Percentiles rank a stretch among this genome's conserved stretches.
Conservation (phyloP, 2,113 vertebrate species). For the Puntigrus tetrazona region DNA sequence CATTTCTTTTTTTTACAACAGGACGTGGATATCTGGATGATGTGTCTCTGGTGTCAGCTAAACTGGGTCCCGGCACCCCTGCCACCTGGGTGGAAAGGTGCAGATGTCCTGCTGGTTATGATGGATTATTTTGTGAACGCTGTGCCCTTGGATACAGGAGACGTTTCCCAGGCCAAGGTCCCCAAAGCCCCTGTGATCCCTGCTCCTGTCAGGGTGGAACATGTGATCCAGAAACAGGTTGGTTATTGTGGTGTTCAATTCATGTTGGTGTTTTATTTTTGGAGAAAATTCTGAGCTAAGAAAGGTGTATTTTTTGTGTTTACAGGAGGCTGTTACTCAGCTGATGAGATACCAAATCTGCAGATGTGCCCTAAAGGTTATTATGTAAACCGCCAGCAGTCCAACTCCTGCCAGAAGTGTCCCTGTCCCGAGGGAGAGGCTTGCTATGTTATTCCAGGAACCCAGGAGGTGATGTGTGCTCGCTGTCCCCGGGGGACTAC, state of each 20-base stretch:
- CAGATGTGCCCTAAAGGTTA: constrained; percentile 75
- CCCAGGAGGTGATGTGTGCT: constrained; percentile 74
- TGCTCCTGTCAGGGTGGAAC: constrained; percentile 84
- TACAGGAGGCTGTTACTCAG: constrained; percentile 84
- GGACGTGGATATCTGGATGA: constrained; percentile 90
- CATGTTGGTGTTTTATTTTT: not conserved
- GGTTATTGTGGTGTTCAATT: not conserved
- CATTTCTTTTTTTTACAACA: no score
- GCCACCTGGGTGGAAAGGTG: constrained; percentile 88
- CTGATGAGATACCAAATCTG: constrained; percentile 74
- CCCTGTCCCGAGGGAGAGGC: constrained; percentile 77
- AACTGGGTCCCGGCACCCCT: constrained; percentile 60
- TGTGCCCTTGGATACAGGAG: constrained; percentile 84
- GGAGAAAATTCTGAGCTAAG: not conserved
- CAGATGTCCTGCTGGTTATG: constrained; percentile 75
- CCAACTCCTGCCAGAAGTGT: constrained; percentile 73
- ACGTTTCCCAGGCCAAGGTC: constrained; percentile 63
- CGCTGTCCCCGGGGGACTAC: constrained; percentile 79
- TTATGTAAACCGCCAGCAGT: constrained; percentile 75
- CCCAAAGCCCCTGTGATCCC: constrained; percentile 79
- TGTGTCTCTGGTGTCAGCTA: constrained; percentile 81
- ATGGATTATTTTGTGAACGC: constrained; percentile 83
- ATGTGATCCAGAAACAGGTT: constrained; percentile 88
- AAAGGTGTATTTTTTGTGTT: not conserved
- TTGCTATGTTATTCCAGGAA: constrained; percentile 73